phyloP scores from a whole-genome alignment of 2,888 invertebrate genomes.

The Bedellia somnulentella region DNA sequence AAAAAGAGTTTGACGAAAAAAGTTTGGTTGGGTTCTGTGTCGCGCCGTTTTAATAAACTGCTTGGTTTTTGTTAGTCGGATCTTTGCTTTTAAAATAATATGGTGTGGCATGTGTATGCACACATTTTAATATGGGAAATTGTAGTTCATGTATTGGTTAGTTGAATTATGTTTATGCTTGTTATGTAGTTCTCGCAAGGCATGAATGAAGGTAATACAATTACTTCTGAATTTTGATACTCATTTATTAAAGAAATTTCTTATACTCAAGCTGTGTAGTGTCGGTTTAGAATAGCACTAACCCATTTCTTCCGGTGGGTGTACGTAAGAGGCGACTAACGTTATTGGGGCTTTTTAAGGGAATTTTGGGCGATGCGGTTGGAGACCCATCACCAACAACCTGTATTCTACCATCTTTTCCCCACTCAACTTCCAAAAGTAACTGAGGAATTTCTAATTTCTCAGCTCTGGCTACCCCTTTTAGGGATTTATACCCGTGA shows the following conservation, averaged over 20 bases:
- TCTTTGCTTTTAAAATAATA: neutral
- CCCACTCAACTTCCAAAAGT: too few relatives aligned
- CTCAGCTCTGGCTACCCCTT: too few relatives aligned
- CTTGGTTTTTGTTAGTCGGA: slow-evolving; percentile 6
- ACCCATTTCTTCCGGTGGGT: too few relatives aligned
- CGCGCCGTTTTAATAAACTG: slow-evolving; percentile 18
- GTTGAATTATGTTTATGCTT: neutral
- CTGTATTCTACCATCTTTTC: neutral
- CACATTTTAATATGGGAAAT: neutral
- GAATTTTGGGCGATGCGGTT: too few relatives aligned
- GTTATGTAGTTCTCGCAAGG: neutral
- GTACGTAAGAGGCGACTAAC: too few relatives aligned
- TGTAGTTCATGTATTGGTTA: neutral
- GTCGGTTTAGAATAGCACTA: too few relatives aligned
- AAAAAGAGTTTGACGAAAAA: slow-evolving; percentile 17
- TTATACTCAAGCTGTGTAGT: too few relatives aligned
- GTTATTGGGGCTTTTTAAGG: too few relatives aligned
- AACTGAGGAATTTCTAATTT: too few relatives aligned
- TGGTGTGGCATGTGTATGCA: neutral
- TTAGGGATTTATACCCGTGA: too few relatives aligned
- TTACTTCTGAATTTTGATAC: slow-evolving; percentile 1
- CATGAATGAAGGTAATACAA: neutral
- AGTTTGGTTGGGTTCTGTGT: slow-evolving; percentile 6
- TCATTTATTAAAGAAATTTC: neutral
- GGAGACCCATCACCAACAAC: neutral